Percentiles rank a stretch among this genome's conserved stretches.
Evolutionary conservation across 1,140 invertebrate genomes (phyloP).

Genomic region (Helicoverpa zea): DNA sequence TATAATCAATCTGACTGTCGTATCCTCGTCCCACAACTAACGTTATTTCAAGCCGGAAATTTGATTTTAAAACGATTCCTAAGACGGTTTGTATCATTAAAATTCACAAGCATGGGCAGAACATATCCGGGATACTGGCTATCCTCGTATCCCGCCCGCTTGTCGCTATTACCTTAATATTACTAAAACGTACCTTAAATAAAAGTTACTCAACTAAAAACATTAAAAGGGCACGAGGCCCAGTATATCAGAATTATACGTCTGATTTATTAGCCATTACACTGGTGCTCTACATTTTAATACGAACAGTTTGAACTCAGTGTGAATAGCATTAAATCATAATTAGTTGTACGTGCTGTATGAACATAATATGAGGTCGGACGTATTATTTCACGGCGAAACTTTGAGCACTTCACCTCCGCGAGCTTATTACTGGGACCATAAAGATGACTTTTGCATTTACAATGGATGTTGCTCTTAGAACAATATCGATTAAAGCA

Average conservation of each 20-base stretch:
- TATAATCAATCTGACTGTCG: constrained; percentile 35
- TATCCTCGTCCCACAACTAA: constrained; percentile 39
- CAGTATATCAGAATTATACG: constrained; percentile 54
- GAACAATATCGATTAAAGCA: neutral
- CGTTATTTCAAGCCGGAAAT: constrained; percentile 34
- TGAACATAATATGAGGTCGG: constrained; percentile 41
- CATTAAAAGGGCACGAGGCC: constrained; percentile 53
- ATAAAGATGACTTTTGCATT: constrained; percentile 33
- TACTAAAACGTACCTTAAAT: constrained; percentile 40
- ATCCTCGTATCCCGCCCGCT: neutral
- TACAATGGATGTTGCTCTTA: constrained; percentile 12
- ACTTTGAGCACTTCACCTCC: constrained; percentile 33
- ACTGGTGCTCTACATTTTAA: constrained; percentile 52
- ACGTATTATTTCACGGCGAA: constrained; percentile 37
- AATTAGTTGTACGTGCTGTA: constrained; percentile 51
- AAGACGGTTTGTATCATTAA: constrained; percentile 5
- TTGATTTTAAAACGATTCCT: constrained; percentile 8
- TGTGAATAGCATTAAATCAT: constrained; percentile 52
- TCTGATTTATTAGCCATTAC: constrained; percentile 57
- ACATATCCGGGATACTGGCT: constrained; percentile 3
- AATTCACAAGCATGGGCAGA: constrained; percentile 18
- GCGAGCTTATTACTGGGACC: constrained; percentile 25
- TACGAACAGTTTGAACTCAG: constrained; percentile 47
- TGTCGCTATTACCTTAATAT: neutral
- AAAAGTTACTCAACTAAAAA: constrained; percentile 52